Percentiles rank a stretch among this genome's conserved stretches.
These are phyloP conservation scores for Pardalotus punctatus DNA, from an alignment of 2,113 vertebrate species.

Conservation along the genomic window DNA sequence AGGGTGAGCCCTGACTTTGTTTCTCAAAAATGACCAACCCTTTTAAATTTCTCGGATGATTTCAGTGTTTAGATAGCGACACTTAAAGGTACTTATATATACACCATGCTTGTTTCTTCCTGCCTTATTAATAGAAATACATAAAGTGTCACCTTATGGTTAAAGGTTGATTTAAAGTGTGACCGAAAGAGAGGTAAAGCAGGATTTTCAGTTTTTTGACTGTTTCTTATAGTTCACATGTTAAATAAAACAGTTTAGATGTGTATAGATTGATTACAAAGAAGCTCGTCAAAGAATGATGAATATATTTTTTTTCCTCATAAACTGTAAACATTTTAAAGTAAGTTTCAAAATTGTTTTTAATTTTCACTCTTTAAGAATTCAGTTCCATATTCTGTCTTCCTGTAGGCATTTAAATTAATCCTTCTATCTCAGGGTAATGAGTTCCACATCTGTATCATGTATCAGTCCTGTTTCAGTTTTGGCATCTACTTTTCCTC, in stretches of 20 bases:
- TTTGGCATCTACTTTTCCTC: not conserved
- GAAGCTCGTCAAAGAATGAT: not conserved
- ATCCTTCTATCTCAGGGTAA: not conserved
- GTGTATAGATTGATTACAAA: not conserved
- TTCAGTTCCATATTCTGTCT: not conserved
- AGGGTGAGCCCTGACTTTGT: slow-evolving; percentile 71
- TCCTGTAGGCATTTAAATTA: not conserved
- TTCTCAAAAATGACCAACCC: not conserved
- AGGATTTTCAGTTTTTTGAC: not conserved
- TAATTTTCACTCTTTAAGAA: not conserved
- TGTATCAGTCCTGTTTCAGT: not conserved
- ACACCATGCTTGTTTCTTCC: too few relatives aligned
- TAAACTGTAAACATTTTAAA: not conserved
- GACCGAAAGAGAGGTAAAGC: not conserved
- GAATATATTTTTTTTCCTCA: not conserved
- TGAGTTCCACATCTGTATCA: not conserved
- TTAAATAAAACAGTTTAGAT: not conserved
- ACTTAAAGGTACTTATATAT: not conserved
- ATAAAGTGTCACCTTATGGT: not conserved
- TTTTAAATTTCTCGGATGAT: not conserved
- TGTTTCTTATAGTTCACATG: not conserved
- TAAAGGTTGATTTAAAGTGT: not conserved
- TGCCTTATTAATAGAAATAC: not conserved
- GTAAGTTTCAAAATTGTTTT: not conserved
- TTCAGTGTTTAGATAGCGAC: not conserved